Evolutionary conservation across 2,888 invertebrate genomes (phyloP), one percentile per base, ranked within the genome.

Genomic region (Macropis europaea): DNA sequence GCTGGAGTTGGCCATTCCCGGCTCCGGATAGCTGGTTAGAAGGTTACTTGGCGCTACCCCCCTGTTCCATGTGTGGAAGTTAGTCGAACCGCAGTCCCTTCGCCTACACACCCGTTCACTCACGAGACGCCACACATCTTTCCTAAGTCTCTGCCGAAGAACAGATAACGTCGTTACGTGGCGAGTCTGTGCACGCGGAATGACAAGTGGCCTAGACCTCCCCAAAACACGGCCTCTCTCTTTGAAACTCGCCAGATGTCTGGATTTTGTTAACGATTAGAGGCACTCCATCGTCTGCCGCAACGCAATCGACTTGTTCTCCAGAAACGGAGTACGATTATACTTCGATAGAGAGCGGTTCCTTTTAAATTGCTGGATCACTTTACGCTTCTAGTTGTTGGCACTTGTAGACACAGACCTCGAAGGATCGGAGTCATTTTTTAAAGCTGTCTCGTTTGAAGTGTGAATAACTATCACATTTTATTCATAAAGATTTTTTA

Each of bases 181-280:
- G n/a, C 22, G 48, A 28, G 62, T 30, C 48, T 30, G 63, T 62
- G 61, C 79, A 66, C 74, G 57, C 56, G 81, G 79, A 84, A 86
- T 81, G 84, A 84, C 82, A 82, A 83, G 79, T 80, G 72, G 62
- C 30, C n/a, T 22, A 26, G 32, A 54, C 42, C 54, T 19, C 17
- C 38, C 6, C 24, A 1, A 32, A 38, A 57, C 15, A 52, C 32
- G 67, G 52, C 19, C 22, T 32, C 15, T 15, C 59, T 66, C 28
- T 19, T 28, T 26, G 48, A 45, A 60, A 68, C 54, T 11, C 15
- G 3, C 7, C 34, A 38, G 34, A 54, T 17, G 13, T 54, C 59
- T 52, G 69, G 57, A 69, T 66, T 69, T 62, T 53, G 64, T 47
- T 69, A 64, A 56, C 36, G 45, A 57, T 62, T 57, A 57, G 50